These are phyloP conservation scores for Tichodroma muraria DNA, from an alignment of 2,113 vertebrate species.

Conservation along the genomic window DNA sequence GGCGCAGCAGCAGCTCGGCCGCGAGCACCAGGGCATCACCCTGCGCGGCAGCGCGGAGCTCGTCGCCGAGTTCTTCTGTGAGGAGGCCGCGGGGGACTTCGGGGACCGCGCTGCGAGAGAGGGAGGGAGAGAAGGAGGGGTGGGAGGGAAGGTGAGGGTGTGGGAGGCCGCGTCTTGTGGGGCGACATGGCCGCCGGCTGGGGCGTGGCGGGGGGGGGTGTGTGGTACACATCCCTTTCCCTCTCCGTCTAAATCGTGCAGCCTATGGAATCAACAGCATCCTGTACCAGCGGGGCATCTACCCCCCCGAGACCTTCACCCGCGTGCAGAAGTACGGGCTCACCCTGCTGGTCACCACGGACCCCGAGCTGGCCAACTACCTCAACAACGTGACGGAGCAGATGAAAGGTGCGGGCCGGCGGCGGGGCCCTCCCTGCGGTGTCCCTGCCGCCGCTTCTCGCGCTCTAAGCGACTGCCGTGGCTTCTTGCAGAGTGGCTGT, in stretches of 20 bases:
- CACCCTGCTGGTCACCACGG: conserved; percentile 87
- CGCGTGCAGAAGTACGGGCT: conserved; percentile 91
- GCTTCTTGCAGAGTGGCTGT: conserved; percentile 86
- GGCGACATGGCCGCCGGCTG: neutral
- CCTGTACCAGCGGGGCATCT: conserved; percentile 94
- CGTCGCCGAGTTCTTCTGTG: conserved; percentile 93
- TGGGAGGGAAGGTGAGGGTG: neutral
- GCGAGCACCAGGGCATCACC: conserved; percentile 82
- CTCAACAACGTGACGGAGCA: conserved; percentile 88
- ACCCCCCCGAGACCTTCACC: conserved; percentile 90
- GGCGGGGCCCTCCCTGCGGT: rapidly evolving
- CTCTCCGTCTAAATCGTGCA: neutral
- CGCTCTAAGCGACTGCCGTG: neutral
- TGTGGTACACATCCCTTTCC: neutral
- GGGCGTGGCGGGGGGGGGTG: no score
- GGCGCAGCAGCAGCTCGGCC: conserved; percentile 31
- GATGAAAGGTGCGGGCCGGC: conserved; percentile 78
- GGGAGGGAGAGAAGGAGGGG: neutral
- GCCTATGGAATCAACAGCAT: conserved; percentile 97
- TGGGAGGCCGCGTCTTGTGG: neutral
- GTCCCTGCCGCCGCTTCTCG: neutral
- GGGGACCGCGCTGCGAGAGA: neutral
- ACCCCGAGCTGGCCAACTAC: conserved; percentile 86
- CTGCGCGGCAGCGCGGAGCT: conserved; percentile 88
- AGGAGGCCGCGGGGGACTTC: conserved; percentile 59